These are phyloP conservation scores for Odiellus spinosus DNA, from an alignment of 2,888 invertebrate species.

Conservation along the genomic window DNA sequence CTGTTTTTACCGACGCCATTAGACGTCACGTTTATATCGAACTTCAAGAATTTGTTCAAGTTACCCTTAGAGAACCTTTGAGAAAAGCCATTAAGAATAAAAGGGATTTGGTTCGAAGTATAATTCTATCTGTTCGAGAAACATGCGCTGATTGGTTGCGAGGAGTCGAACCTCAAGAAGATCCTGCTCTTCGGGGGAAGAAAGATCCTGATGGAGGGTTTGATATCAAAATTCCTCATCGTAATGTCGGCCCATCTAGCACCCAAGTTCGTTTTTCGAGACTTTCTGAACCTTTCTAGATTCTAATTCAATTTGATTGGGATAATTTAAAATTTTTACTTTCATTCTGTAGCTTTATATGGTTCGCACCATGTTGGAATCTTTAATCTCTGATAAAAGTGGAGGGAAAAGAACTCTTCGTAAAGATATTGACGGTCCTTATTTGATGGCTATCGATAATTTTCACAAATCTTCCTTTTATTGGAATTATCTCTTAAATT, in stretches of 20 bases:
- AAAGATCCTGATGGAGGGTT: slow-evolving; percentile 75
- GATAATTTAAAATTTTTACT: slow-evolving; percentile 3
- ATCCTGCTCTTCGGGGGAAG: slow-evolving; percentile 80
- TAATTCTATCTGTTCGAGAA: slow-evolving; percentile 90
- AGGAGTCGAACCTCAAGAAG: slow-evolving; percentile 76
- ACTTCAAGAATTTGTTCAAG: slow-evolving; percentile 89
- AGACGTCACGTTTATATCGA: slow-evolving; percentile 85
- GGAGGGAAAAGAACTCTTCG: slow-evolving; percentile 84
- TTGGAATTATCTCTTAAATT: slow-evolving; percentile 85
- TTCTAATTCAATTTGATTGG: background rate
- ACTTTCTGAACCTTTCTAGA: too few species aligned
- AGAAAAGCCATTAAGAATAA: slow-evolving; percentile 95
- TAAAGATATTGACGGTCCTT: slow-evolving; percentile 90
- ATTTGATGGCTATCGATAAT: slow-evolving; percentile 77
- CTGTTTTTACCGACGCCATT: slow-evolving; percentile 81
- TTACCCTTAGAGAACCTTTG: slow-evolving; percentile 71
- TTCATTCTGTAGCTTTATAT: slow-evolving; percentile 68
- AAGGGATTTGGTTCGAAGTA: slow-evolving; percentile 85
- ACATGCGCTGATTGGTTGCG: slow-evolving; percentile 93
- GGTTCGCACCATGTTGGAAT: slow-evolving; percentile 97
- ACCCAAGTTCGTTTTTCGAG: slow-evolving; percentile 32
- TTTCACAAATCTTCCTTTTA: slow-evolving; percentile 94
- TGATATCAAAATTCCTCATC: slow-evolving; percentile 73
- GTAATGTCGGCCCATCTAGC: slow-evolving; percentile 63
- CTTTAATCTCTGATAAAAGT: slow-evolving; percentile 90